Percentiles rank a stretch among this genome's conserved stretches.
phyloP scores from a whole-genome alignment of 2,888 invertebrate species.

The Aphodius sticticus region DNA sequence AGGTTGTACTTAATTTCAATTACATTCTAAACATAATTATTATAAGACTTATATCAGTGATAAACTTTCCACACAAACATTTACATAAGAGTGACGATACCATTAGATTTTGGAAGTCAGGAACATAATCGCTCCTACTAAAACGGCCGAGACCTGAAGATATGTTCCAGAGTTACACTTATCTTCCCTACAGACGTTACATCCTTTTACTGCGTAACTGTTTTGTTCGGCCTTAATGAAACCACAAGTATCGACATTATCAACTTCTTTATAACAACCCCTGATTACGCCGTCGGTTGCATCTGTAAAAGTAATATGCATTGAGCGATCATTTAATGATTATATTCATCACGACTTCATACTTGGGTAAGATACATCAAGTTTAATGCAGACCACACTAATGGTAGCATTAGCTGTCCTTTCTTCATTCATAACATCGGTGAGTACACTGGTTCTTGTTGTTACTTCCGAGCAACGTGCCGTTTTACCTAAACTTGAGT shows the following conservation, averaged over 20 bases:
- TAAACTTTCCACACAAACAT: neutral
- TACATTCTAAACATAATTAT: neutral
- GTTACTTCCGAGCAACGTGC: neutral
- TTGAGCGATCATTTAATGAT: neutral
- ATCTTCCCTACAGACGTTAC: neutral
- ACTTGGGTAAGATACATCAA: neutral
- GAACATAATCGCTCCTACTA: neutral
- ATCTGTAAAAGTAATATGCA: neutral
- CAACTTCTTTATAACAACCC: neutral
- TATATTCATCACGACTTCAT: neutral
- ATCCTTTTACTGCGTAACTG: neutral
- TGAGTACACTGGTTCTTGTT: neutral
- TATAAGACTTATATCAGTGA: neutral
- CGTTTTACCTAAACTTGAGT: neutral
- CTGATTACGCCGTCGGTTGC: neutral
- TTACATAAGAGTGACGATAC: neutral
- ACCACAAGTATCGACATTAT: neutral
- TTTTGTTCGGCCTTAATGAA: neutral
- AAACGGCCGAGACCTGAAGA: neutral
- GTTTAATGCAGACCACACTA: neutral
- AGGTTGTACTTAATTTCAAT: neutral
- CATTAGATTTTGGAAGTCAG: neutral
- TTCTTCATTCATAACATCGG: neutral
- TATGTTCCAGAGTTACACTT: neutral
- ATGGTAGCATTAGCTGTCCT: neutral